Percentiles rank a stretch among this genome's conserved stretches.
Conservation (phyloP, 2,113 vertebrate species). For the Ptilonorhynchus violaceus region DNA sequence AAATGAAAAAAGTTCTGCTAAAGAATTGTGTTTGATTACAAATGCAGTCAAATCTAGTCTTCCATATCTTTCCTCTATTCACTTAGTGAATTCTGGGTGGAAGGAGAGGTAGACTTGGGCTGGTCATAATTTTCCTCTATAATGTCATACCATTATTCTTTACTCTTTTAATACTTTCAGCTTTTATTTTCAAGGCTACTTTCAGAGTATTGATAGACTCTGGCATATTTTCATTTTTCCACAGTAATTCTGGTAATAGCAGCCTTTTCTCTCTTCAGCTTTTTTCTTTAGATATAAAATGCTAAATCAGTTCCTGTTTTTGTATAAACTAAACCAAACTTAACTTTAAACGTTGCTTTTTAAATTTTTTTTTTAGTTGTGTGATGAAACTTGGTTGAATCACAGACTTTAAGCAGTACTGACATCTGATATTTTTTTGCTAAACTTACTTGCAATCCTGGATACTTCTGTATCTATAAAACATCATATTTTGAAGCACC, state of each 20-base stretch:
- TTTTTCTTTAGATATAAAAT: not conserved
- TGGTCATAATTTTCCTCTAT: not conserved
- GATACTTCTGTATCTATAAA: not conserved
- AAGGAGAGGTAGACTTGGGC: not conserved
- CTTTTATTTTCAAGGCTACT: not conserved
- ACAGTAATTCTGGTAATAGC: not conserved
- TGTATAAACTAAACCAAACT: not conserved
- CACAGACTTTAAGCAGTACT: not conserved
- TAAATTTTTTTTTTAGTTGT: not conserved
- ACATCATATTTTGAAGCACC: not conserved
- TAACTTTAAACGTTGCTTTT: not conserved
- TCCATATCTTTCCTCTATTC: not conserved
- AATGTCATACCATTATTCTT: not conserved
- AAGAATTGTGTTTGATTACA: not conserved
- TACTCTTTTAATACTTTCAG: not conserved
- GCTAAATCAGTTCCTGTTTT: not conserved
- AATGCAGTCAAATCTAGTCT: not conserved
- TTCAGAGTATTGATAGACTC: not conserved
- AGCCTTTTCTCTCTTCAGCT: not conserved
- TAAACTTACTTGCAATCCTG: not conserved
- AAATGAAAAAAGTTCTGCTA: not conserved
- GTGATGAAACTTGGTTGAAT: not conserved
- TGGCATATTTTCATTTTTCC: not conserved
- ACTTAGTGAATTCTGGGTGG: not conserved
- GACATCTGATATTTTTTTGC: not conserved